Percentiles rank a stretch among this genome's conserved stretches.
Evolutionary conservation across 1,140 invertebrate species (phyloP).

Genomic region (Drosophila neocordata): DNA sequence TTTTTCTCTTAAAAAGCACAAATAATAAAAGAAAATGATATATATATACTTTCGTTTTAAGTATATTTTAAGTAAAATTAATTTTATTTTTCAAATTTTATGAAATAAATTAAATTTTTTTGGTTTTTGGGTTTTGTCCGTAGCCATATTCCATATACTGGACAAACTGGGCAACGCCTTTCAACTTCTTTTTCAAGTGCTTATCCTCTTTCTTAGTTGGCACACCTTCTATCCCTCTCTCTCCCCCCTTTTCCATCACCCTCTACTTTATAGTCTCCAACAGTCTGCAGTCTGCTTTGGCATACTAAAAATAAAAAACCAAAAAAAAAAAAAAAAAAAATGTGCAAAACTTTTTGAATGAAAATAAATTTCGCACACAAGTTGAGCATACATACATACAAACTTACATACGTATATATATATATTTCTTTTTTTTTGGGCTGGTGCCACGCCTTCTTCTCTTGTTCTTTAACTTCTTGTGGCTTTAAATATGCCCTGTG

Average conservation of each 20-base stretch:
- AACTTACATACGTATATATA: too few species aligned
- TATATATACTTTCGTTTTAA: too few species aligned
- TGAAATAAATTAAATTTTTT: neutral
- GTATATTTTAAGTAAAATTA: too few species aligned
- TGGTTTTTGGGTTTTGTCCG: neutral
- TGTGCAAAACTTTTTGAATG: constrained; percentile 59
- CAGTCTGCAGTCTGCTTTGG: neutral
- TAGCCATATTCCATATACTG: constrained; percentile 2
- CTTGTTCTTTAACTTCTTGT: constrained; percentile 6
- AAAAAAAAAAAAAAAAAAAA: too few species aligned
- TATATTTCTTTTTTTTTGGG: neutral
- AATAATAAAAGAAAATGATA: too few species aligned
- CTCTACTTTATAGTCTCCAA: neutral
- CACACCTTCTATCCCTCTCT: neutral
- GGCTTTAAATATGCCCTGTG: constrained; percentile 22
- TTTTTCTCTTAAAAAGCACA: too few species aligned
- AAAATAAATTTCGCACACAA: constrained; percentile 58
- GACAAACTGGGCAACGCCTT: constrained; percentile 15
- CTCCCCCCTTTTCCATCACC: neutral
- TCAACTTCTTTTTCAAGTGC: neutral
- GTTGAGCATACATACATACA: neutral
- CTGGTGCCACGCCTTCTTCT: constrained; percentile 9
- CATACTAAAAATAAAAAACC: too few species aligned
- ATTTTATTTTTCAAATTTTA: too few species aligned
- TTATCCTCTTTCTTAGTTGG: neutral